Evolutionary conservation across 1,140 invertebrate species (phyloP), one percentile per base, ranked within the genome.

Genomic region (Macrobrachium rosenbergii): DNA sequence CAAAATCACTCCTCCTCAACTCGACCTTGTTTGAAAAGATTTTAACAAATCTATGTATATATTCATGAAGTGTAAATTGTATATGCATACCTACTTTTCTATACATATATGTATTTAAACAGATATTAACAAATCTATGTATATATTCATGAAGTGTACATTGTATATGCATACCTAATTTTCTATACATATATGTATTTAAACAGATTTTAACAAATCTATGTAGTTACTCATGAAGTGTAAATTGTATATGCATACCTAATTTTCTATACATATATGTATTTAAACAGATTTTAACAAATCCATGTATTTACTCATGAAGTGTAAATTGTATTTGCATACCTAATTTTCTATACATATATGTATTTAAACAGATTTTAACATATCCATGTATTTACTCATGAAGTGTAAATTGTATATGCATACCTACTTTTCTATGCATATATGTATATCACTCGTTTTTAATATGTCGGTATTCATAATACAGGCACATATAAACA

Each of bases 81-180:
- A 72, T 72, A 72, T 37, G 21, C 16, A 72, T 72, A 72, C 21
- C 23, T 72, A 72, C 21, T 6, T 72, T 8, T 37, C 23, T 23
- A 72, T 72, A 72, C 21, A 72, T 72, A 72, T 28, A 72, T 72
- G n/a, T 72, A 23, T 69, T 14, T 69, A 21, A 14, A 69, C 21
- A 69, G 17, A 69, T 69, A 69, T 69, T 19, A 19, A 69, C 21
- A 69, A 19, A 69, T 69, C 17, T 69, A 69, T 69, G 21, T 69
- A 69, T 23, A 69, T 23, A 69, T 23, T 19, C 7, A 69, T 19
- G 21, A 5, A 69, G 2, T 19, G 17, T 19, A 5, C 17, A 5
- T 19, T 23, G 21, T 69, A 69, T 69, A 69, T 69, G 21, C 7
- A 23, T 23, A 69, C 21, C 2, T 23, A 69, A 19, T 19, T 23